phyloP scores from a whole-genome alignment of 2,797 vertebrate genomes.

The Graptemys geographica region DNA sequence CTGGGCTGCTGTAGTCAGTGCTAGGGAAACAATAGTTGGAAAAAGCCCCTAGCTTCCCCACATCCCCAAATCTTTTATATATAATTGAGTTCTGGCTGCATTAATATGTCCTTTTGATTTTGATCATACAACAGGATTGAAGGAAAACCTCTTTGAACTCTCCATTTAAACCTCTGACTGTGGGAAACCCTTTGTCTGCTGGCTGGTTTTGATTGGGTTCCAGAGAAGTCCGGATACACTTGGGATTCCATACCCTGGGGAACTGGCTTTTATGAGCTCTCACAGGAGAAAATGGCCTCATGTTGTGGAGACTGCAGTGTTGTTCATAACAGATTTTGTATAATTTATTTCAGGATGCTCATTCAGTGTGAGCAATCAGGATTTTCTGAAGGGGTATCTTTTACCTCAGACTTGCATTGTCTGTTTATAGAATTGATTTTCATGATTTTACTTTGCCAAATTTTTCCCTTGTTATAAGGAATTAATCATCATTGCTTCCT shows the following conservation, averaged over 20 bases:
- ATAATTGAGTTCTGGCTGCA: not conserved
- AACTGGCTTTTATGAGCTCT: not conserved
- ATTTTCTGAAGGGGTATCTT: constrained; percentile 17
- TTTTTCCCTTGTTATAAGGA: not conserved
- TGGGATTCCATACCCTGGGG: not conserved
- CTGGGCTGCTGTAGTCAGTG: accelerated
- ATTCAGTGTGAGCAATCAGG: not conserved
- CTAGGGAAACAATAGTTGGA: not conserved
- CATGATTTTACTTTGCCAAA: not conserved
- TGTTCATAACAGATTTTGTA: accelerated
- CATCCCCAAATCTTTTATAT: not conserved
- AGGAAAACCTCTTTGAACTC: not conserved
- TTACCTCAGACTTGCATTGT: not conserved
- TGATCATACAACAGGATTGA: not conserved
- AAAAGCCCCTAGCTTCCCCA: not conserved
- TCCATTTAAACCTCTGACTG: not conserved
- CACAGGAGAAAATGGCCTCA: accelerated
- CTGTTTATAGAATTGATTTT: not conserved
- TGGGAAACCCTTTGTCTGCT: not conserved
- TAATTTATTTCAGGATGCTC: not conserved
- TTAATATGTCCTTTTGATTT: not conserved
- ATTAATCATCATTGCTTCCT: not conserved
- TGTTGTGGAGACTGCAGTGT: accelerated
- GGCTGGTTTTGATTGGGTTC: not conserved
- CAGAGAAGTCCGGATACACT: not conserved